phyloP scores from a whole-genome alignment of 2,888 invertebrate species.

The Antheraea yamamai region DNA sequence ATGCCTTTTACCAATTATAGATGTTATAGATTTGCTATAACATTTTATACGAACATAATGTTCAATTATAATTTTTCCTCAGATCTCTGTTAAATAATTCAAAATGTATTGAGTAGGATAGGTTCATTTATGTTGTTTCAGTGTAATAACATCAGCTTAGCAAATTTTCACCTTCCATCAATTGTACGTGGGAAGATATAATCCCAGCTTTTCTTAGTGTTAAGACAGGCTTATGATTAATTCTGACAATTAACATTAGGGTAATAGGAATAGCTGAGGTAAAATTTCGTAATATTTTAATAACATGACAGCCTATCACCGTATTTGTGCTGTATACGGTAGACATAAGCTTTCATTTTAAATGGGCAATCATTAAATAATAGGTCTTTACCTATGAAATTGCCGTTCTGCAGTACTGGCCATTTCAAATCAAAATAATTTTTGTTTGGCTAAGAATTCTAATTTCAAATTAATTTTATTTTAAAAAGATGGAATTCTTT shows the following conservation, averaged over 20 bases:
- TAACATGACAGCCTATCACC: not conserved
- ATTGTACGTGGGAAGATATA: conserved; percentile 36
- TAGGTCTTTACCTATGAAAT: too few species aligned
- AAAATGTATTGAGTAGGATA: not conserved
- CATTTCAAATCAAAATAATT: too few species aligned
- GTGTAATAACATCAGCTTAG: not conserved
- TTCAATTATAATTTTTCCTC: not conserved
- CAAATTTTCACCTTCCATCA: conserved; percentile 21
- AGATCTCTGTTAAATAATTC: not conserved
- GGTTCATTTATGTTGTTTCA: not conserved
- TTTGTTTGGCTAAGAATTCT: too few species aligned
- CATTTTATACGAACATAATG: not conserved
- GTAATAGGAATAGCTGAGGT: not conserved
- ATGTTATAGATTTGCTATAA: not conserved
- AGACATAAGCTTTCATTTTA: not conserved
- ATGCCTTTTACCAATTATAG: not conserved
- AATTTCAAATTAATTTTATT: too few species aligned
- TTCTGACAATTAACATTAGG: conserved; percentile 19
- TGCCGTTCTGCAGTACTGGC: too few species aligned
- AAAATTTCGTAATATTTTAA: conserved; percentile 1
- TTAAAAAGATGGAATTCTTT: too few species aligned
- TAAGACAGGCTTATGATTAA: conserved; percentile 31
- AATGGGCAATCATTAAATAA: not conserved
- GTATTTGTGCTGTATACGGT: not conserved
- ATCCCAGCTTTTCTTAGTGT: conserved; percentile 28